Base-by-base conservation (phyloP, 2,888 invertebrate species). In the Chymomyza caudatula region DNA sequence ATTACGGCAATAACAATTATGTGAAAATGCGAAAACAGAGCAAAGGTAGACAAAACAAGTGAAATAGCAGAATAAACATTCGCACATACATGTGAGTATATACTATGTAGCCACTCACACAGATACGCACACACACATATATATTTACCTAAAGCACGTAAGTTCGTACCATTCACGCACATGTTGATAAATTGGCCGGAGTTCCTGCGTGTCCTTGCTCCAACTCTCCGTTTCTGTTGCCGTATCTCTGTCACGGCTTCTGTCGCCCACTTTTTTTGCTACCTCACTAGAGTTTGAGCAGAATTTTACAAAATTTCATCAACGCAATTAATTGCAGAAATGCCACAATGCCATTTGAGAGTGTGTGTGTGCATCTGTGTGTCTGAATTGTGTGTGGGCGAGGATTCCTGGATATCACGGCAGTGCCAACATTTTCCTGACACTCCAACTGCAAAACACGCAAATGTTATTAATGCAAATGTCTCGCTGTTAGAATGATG, bases 301-400 rank as follows among this genome's bases (percentile, higher is more conserved):
- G n/a, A 23, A 63, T 62, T 73, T 71, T 72, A 68, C 66, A 70
- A 69, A 85, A 74, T 85, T 83, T 86, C 82, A 85, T 85, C 80
- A 86, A 73, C 67, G 60, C 85, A 85, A 86, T 85, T 83, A 82
- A 77, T 77, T 65, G 77, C 64, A 60, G 56, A 68, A 78, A 65
- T 58, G 67, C 58, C 65, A 63, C 60, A 78, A 69, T 67, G 69
- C 62, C 65, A 65, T 60, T 67, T 70, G 54, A n/a, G 47, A 15
- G 5, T 47, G 47, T 3, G 47, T 47, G 2, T 47, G 17, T 47
- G 47, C 3, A 19, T 49, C 5, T 17, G 49, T 13, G 47, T 51
- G 49, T 51, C n/a, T n/a, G n/a, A 19, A n/a, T 6, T 51, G 19
- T 51, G 49, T 51, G 55, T n/a, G 11, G 49, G 5, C 29, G 47